Evolutionary conservation across 2,888 invertebrate genomes (phyloP).

Genomic region (Polydrusus tereticollis): DNA sequence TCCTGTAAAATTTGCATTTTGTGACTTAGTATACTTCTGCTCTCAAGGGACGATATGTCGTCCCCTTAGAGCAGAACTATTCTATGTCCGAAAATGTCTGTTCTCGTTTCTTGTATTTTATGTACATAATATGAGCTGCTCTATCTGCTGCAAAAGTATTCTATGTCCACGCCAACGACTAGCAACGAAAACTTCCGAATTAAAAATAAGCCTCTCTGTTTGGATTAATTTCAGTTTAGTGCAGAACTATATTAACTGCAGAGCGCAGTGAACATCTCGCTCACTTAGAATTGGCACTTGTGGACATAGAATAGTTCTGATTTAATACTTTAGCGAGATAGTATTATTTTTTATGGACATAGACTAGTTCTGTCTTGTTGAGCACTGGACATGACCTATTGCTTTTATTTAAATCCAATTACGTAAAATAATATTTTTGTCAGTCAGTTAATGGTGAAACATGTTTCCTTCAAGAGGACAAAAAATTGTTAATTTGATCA

Average conservation of each 20-base stretch:
- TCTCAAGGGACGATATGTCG: too few species aligned
- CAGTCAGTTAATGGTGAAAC: neutral
- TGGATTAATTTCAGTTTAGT: neutral
- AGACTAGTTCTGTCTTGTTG: constrained; percentile 1
- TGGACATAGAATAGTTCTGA: constrained; percentile 20
- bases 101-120: neutral
- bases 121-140: neutral
- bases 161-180: neutral
- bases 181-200: neutral
- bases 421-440: neutral
- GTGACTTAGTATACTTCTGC: too few species aligned
- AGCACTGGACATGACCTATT: neutral
- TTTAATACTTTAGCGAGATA: neutral
- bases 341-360: neutral
- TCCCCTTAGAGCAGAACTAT: too few species aligned
- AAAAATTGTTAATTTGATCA: neutral
- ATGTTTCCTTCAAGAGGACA: constrained; percentile 9
- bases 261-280: neutral
- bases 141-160: constrained; percentile 4
- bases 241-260: constrained; percentile 16
- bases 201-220: constrained; percentile 21
- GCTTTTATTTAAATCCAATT: neutral
- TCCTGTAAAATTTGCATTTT: too few species aligned
- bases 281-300: constrained; percentile 2
- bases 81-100: neutral